These are phyloP conservation scores for Brachionichthys hirsutus DNA, from an alignment of 2,113 vertebrate genomes.

Conservation along the genomic window DNA sequence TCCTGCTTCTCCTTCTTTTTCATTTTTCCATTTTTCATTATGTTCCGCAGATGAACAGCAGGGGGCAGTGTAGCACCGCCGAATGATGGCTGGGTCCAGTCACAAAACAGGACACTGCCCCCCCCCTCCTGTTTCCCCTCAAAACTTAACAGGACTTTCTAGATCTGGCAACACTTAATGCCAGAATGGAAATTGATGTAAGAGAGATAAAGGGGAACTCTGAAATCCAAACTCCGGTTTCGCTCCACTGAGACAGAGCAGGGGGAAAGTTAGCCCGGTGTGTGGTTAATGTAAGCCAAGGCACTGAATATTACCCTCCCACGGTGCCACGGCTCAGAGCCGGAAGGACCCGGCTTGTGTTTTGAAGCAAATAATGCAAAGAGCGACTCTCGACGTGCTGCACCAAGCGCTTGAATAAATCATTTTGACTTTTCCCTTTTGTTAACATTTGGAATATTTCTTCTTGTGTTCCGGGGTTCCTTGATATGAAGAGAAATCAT, in stretches of 20 bases:
- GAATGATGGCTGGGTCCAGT: slow-evolving; percentile 50
- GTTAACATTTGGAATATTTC: slow-evolving; percentile 40
- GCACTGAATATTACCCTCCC: slow-evolving; percentile 76
- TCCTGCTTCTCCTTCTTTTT: slow-evolving; percentile 2
- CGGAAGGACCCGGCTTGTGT: slow-evolving; percentile 56
- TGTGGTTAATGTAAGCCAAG: slow-evolving; percentile 78
- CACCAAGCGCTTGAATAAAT: slow-evolving; percentile 63
- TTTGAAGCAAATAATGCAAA: slow-evolving; percentile 68
- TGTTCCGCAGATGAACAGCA: slow-evolving; percentile 62
- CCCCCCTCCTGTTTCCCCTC: slow-evolving; percentile 44
- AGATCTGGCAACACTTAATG: slow-evolving; percentile 76
- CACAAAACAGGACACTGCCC: slow-evolving; percentile 63
- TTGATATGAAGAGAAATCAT: slow-evolving; percentile 38
- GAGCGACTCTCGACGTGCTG: slow-evolving; percentile 45
- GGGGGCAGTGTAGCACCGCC: slow-evolving; percentile 79
- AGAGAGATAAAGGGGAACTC: slow-evolving; percentile 75
- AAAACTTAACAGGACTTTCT: slow-evolving; percentile 74
- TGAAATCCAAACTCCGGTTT: slow-evolving; percentile 77
- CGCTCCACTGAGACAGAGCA: slow-evolving; percentile 74
- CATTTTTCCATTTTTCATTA: slow-evolving; percentile 2
- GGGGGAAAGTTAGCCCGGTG: slow-evolving; percentile 72
- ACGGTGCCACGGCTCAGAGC: slow-evolving; percentile 66
- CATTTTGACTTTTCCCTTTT: slow-evolving; percentile 58
- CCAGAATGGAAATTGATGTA: slow-evolving; percentile 75
- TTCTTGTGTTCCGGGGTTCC: slow-evolving; percentile 33